phyloP scores from a whole-genome alignment of 2,888 invertebrate species.

The Didymodactylos carnosus region DNA sequence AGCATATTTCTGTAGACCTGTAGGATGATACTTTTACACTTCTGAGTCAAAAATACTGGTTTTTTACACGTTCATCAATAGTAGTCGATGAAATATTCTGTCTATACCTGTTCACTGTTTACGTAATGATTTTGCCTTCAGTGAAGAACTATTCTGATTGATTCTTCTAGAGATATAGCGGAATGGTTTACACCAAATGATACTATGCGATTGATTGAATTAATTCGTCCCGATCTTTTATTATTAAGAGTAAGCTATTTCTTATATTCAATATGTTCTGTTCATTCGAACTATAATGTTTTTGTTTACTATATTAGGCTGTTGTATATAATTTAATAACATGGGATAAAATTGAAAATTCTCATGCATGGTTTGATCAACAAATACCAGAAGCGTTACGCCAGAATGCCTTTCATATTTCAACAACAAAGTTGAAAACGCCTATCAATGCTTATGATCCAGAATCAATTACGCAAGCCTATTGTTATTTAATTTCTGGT shows the following conservation, averaged over 20 bases:
- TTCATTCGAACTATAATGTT: no score
- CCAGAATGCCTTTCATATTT: not conserved
- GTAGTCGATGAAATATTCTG: not conserved
- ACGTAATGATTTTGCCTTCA: no score
- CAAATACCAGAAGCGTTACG: constrained; percentile 22
- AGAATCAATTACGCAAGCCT: constrained; percentile 48
- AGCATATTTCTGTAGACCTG: no score
- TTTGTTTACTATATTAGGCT: not conserved
- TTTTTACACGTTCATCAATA: not conserved
- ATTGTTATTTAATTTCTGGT: constrained; percentile 82
- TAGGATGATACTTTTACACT: no score
- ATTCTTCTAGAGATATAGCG: constrained; percentile 52
- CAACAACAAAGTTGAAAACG: no score
- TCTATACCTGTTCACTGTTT: no score
- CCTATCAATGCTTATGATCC: not conserved
- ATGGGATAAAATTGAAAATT: constrained; percentile 65
- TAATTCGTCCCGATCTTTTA: constrained; percentile 71
- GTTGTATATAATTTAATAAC: constrained; percentile 49
- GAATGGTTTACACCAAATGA: constrained; percentile 72
- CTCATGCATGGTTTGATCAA: constrained; percentile 49
- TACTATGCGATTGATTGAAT: constrained; percentile 70
- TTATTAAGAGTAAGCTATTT: constrained; percentile 44
- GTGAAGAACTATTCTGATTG: not conserved
- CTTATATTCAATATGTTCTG: no score
- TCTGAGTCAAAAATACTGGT: no score